Percentiles rank a stretch among this genome's conserved stretches.
phyloP scores from a whole-genome alignment of 2,797 vertebrate genomes.

The Pseudocheirus occidentalis region DNA sequence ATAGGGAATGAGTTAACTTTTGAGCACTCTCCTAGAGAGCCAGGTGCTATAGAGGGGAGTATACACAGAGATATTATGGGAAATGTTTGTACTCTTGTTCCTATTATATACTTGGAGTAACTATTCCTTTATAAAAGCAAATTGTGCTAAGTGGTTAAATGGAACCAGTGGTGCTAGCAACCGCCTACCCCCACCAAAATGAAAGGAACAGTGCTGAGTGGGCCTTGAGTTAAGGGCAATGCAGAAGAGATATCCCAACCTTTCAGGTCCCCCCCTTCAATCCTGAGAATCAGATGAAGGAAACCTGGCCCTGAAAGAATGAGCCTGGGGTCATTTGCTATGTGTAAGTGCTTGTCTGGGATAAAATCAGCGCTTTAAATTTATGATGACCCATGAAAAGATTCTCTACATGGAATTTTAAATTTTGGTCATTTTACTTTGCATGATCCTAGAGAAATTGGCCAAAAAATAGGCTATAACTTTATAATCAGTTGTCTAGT shows the following conservation, averaged over 20 bases:
- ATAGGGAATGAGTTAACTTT: not conserved
- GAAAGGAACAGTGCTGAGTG: not conserved
- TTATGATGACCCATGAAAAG: not conserved
- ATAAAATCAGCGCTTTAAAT: not conserved
- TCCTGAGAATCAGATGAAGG: not conserved
- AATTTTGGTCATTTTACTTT: not conserved
- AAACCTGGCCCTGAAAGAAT: not conserved
- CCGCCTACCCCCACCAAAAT: accelerated
- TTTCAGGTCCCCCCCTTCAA: not conserved
- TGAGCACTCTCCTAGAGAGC: not conserved
- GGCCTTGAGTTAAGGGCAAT: not conserved
- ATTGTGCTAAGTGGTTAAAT: not conserved
- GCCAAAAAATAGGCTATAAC: not conserved
- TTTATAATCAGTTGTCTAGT: not conserved
- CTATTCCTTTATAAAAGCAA: not conserved
- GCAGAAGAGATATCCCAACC: not conserved
- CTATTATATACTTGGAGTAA: not conserved
- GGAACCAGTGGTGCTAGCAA: not conserved
- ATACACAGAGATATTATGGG: not conserved
- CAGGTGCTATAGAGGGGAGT: not conserved
- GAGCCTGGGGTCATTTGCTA: not conserved
- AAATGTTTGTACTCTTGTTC: not conserved
- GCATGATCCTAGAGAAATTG: not conserved
- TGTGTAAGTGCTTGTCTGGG: not conserved
- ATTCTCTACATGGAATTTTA: not conserved